phyloP scores from a whole-genome alignment of 2,113 vertebrate species.

The Pongo pygmaeus region DNA sequence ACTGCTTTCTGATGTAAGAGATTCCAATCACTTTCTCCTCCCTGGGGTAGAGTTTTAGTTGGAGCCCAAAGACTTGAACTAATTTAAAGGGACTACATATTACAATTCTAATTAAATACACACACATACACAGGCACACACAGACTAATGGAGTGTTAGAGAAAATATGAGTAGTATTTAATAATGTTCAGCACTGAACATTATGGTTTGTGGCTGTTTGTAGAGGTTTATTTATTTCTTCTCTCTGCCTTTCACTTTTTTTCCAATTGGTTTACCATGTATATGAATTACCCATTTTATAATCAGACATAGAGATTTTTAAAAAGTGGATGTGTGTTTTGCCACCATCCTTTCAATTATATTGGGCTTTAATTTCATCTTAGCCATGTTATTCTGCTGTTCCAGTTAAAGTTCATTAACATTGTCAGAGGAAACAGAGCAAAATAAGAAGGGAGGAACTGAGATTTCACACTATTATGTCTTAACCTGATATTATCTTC shows the following conservation, averaged over 20 bases:
- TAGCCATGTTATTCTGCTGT: background rate
- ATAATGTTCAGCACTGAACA: background rate
- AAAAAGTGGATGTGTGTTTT: background rate
- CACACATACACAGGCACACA: background rate
- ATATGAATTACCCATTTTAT: background rate
- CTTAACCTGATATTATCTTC: conserved; percentile 28
- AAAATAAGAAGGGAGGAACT: conserved; percentile 32
- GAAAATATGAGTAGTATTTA: background rate
- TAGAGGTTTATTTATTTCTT: conserved; percentile 26
- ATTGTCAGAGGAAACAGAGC: conserved; percentile 2
- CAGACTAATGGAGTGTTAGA: background rate
- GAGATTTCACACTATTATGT: conserved; percentile 13
- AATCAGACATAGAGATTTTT: background rate
- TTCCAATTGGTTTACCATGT: background rate
- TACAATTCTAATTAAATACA: conserved; percentile 50
- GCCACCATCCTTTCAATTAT: conserved; percentile 6
- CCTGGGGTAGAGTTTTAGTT: background rate
- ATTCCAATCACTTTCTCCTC: background rate
- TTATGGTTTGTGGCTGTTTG: background rate
- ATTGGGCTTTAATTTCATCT: background rate
- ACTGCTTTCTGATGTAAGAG: background rate
- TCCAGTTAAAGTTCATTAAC: conserved; percentile 41
- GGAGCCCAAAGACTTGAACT: conserved; percentile 37
- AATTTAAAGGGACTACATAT: conserved; percentile 27
- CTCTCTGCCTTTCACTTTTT: background rate